A percentile compares a stretch with the other conserved stretches of the same genome.
Evolutionary conservation across 2,113 vertebrate species (phyloP).

Genomic region (Holacanthus passer): DNA sequence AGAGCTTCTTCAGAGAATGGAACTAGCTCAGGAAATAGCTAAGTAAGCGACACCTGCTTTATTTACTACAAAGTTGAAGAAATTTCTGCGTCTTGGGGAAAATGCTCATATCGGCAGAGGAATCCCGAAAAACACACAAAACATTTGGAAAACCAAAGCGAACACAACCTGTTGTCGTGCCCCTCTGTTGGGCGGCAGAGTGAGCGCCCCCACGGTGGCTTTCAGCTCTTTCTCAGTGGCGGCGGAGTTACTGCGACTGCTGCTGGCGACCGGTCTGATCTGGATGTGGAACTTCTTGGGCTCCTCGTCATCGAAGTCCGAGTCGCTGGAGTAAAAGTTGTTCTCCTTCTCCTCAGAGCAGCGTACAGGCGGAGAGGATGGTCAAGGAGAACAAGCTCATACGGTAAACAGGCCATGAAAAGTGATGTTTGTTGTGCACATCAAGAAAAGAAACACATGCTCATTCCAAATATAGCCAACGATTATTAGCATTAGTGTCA

Average conservation of each 20-base stretch:
- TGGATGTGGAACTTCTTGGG: constrained; percentile 93
- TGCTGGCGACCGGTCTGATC: constrained; percentile 88
- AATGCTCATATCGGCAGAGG: background rate
- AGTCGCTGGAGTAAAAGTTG: constrained; percentile 92
- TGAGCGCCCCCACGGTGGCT: constrained; percentile 90
- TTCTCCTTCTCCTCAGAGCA: constrained; percentile 83
- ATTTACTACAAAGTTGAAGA: background rate
- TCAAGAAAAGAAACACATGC: too few species aligned
- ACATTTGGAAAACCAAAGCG: background rate
- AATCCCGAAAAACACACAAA: background rate
- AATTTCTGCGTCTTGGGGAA: background rate
- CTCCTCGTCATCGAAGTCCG: constrained; percentile 94
- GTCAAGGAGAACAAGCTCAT: constrained; percentile 85
- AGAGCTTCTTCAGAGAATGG: background rate
- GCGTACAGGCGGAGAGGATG: constrained; percentile 58
- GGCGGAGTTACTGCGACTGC: constrained; percentile 76
- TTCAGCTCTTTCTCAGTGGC: constrained; percentile 90
- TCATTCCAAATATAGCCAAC: too few species aligned
- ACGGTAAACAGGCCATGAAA: background rate
- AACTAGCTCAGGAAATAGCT: too few species aligned
- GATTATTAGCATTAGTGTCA: too few species aligned
- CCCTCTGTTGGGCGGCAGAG: constrained; percentile 88
- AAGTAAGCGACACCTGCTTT: too few species aligned
- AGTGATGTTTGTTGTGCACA: background rate
- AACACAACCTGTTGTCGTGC: constrained; percentile 68